Evolutionary conservation across 2,113 vertebrate genomes (phyloP).

Genomic region (Origma solitaria): DNA sequence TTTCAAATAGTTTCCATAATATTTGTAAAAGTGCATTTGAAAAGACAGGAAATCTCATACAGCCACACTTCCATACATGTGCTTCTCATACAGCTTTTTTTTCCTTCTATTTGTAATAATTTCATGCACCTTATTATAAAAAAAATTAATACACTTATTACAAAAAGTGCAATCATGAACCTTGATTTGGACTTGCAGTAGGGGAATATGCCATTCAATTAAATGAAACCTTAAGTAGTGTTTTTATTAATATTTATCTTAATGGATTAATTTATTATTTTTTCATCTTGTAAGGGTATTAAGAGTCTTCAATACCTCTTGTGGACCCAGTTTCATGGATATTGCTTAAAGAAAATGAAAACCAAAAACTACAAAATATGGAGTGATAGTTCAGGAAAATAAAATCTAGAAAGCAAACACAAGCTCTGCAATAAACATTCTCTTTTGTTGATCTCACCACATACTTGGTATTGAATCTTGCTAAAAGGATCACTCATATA

Average conservation of each 20-base stretch:
- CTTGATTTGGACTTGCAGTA: neutral
- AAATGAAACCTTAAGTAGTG: neutral
- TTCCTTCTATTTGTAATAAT: neutral
- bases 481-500: neutral
- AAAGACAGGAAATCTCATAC: neutral
- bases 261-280: neutral
- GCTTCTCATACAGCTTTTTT: neutral
- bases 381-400: neutral
- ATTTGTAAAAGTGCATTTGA: neutral
- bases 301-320: neutral
- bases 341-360: neutral
- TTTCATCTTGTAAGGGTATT: neutral
- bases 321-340: neutral
- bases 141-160: neutral
- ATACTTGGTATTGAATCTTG: neutral
- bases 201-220: accelerated
- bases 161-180: neutral
- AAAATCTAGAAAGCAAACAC: neutral
- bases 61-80: neutral
- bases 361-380: neutral
- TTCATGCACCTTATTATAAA: neutral
- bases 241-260: neutral
- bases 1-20: neutral
- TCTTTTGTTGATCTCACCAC: neutral
- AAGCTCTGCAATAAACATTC: neutral